Evolutionary conservation across 2,888 invertebrate species (phyloP).

Genomic region (Pyrrhia umbra): DNA sequence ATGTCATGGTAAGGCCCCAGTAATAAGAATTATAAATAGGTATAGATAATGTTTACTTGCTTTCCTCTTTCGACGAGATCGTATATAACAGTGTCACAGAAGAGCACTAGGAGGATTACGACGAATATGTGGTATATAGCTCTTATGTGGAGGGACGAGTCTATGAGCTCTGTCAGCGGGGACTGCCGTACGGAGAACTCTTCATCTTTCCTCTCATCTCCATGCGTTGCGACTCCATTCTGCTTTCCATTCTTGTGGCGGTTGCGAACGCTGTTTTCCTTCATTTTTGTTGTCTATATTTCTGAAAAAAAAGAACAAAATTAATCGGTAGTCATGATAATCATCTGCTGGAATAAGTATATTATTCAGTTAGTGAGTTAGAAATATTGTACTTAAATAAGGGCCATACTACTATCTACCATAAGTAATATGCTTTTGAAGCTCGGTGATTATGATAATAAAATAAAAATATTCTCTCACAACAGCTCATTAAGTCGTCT

Average conservation of each 20-base stretch:
- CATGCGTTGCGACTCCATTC: constrained; percentile 65
- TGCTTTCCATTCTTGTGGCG: constrained; percentile 50
- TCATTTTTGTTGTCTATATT: constrained; percentile 43
- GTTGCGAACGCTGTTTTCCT: constrained; percentile 47
- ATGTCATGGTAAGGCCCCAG: no score
- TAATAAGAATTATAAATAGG: not conserved
- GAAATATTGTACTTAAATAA: not conserved
- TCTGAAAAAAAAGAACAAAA: constrained; percentile 40
- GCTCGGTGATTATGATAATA: constrained; percentile 19
- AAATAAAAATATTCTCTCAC: constrained; percentile 3
- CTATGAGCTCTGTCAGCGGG: constrained; percentile 94
- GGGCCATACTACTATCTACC: not conserved
- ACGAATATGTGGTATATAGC: constrained; percentile 96
- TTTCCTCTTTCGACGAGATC: constrained; percentile 94
- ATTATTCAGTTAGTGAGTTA: not conserved
- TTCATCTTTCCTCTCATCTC: constrained; percentile 63
- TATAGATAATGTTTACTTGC: constrained; percentile 88
- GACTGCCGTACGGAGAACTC: constrained; percentile 94
- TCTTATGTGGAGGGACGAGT: constrained; percentile 93
- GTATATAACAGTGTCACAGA: constrained; percentile 93
- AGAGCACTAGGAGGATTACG: constrained; percentile 93
- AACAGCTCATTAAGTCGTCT: constrained; percentile 15
- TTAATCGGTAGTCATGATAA: not conserved
- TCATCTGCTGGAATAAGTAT: no score
- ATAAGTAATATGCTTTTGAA: constrained; percentile 14